A percentile compares a stretch with the other conserved stretches of the same genome.
phyloP scores from a whole-genome alignment of 2,888 invertebrate species.

The Laspeyria flexula region DNA sequence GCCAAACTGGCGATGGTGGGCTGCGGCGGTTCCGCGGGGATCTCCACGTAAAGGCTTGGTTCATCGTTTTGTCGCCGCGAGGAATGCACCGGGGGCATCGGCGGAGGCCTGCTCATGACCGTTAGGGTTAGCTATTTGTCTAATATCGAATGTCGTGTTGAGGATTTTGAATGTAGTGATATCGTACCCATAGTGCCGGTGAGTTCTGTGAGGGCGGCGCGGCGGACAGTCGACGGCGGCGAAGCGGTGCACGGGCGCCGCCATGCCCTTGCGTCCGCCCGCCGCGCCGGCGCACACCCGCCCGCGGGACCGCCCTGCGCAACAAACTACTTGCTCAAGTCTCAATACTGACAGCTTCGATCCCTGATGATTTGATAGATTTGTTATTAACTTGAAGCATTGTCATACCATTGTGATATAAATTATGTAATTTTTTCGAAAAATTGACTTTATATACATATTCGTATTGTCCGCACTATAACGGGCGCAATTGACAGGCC shows the following conservation, averaged over 20 bases:
- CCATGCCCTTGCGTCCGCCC: slow-evolving; percentile 87
- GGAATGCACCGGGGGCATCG: slow-evolving; percentile 66
- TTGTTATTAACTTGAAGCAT: no score
- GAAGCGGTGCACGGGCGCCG: slow-evolving; percentile 90
- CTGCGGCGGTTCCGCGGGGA: slow-evolving; percentile 70
- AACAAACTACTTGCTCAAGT: not conserved
- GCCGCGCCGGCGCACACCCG: slow-evolving; percentile 63
- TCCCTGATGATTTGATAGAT: no score
- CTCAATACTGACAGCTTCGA: no score
- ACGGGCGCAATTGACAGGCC: no score
- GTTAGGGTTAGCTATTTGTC: no score
- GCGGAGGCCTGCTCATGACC: slow-evolving; percentile 55
- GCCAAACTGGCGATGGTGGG: slow-evolving; percentile 79
- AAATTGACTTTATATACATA: no score
- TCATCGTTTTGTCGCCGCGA: slow-evolving; percentile 69
- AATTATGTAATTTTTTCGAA: no score
- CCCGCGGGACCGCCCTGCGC: slow-evolving; percentile 60
- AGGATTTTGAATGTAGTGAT: not conserved
- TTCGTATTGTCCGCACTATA: no score
- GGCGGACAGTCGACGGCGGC: slow-evolving; percentile 87
- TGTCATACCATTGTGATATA: no score
- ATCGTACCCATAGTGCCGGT: slow-evolving; percentile 64
- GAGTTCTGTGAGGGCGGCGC: slow-evolving; percentile 72
- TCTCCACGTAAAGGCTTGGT: slow-evolving; percentile 78
- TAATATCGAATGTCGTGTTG: no score